Evolutionary conservation across 2,888 invertebrate species (phyloP).

Genomic region (Limnephilus lunatus): DNA sequence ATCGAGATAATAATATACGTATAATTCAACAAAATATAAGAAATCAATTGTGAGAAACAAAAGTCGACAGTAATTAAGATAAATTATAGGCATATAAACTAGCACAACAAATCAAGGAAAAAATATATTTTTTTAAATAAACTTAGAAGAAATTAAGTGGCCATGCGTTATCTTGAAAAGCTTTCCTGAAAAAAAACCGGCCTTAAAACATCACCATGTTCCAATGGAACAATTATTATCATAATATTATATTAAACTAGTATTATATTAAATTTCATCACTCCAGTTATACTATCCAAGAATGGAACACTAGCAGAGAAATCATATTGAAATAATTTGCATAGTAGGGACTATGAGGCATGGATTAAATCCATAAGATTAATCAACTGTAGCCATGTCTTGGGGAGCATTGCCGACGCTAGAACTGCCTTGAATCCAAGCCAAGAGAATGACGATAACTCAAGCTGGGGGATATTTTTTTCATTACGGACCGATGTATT

Average conservation of each 20-base stretch:
- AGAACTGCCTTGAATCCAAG: slow-evolving; percentile 46
- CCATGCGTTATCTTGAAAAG: too few relatives aligned
- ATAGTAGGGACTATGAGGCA: slow-evolving; percentile 51
- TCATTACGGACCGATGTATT: slow-evolving; percentile 37
- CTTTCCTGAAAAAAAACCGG: too few relatives aligned
- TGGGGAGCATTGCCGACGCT: slow-evolving; percentile 16
- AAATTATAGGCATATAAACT: too few relatives aligned
- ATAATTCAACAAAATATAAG: too few relatives aligned
- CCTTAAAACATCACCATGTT: not conserved
- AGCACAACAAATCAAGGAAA: too few relatives aligned
- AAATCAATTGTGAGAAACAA: too few relatives aligned
- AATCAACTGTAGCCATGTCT: slow-evolving; percentile 65
- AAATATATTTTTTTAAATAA: too few relatives aligned
- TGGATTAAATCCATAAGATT: slow-evolving; percentile 64
- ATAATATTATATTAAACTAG: not conserved
- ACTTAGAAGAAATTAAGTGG: too few relatives aligned
- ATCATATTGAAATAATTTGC: slow-evolving; percentile 61
- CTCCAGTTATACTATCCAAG: not conserved
- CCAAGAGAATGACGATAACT: slow-evolving; percentile 45
- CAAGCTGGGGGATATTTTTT: slow-evolving; percentile 29
- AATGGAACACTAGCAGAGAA: slow-evolving; percentile 45
- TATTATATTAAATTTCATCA: not conserved
- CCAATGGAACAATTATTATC: not conserved
- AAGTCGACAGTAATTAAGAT: too few relatives aligned
- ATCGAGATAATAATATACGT: too few relatives aligned